phyloP scores from a whole-genome alignment of 2,797 vertebrate species.

The Tenualosa ilisha region DNA sequence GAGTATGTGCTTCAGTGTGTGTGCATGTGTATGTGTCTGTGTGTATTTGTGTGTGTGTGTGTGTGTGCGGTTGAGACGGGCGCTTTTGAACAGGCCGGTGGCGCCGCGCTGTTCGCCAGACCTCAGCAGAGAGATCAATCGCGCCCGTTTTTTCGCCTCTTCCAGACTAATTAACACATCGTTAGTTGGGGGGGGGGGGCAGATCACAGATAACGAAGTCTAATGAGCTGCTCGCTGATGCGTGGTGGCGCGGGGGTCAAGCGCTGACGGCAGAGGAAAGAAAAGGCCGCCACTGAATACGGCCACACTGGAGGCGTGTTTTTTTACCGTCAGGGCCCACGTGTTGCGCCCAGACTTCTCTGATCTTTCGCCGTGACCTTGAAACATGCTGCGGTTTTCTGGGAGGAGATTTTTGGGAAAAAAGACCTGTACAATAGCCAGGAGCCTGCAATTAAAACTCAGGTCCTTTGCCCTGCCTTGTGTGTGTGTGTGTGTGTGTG shows the following conservation, averaged over 20 bases:
- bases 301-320: background rate
- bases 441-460: constrained; percentile 35
- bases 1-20: background rate
- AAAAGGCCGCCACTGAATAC: background rate
- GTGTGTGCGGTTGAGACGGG: background rate
- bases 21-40: background rate
- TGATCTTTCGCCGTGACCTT: constrained; percentile 33
- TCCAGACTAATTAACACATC: constrained; percentile 51
- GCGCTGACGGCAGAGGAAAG: constrained; percentile 20
- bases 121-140: constrained; percentile 43
- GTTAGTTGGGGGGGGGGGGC: constrained; percentile 25
- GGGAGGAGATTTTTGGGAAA: constrained; percentile 24
- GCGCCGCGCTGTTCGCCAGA: background rate
- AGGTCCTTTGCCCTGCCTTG: background rate
- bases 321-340: background rate
- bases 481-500: background rate
- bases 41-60: background rate
- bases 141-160: constrained; percentile 21
- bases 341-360: background rate
- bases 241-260: constrained; percentile 34
- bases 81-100: constrained; percentile 21
- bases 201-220: constrained; percentile 41
- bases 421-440: constrained; percentile 36
- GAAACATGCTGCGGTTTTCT: constrained; percentile 28
- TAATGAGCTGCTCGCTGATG: constrained; percentile 47